Conservation (phyloP, 2,888 invertebrate genomes). For the Antheraea assamensis region DNA sequence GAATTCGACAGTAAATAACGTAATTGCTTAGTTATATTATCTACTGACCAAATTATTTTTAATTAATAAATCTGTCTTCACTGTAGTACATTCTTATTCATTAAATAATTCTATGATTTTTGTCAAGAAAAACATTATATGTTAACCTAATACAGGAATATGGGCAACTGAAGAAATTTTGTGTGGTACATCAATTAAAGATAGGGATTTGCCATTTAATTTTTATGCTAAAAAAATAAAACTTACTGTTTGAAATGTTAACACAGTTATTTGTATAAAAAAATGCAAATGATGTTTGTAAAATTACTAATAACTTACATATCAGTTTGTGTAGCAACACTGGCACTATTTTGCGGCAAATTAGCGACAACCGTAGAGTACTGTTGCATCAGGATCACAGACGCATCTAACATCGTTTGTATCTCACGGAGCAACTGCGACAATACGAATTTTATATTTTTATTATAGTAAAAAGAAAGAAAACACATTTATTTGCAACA, state of each 20-base stretch:
- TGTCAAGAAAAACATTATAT: too few species aligned
- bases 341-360: constrained; percentile 72
- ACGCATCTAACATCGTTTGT: constrained; percentile 95
- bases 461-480: neutral
- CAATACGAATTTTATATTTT: neutral
- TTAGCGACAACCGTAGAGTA: constrained; percentile 88
- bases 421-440: constrained; percentile 90
- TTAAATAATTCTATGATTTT: neutral
- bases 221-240: neutral
- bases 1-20: too few species aligned
- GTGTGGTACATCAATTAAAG: neutral
- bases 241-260: neutral
- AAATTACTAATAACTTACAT: constrained; percentile 44
- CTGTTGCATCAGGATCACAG: constrained; percentile 96
- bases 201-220: neutral
- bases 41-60: too few species aligned
- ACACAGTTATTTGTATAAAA: neutral
- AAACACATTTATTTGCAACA: too few species aligned
- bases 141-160: too few species aligned
- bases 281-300: neutral
- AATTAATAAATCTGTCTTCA: neutral
- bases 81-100: neutral
- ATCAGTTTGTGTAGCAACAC: constrained; percentile 72
- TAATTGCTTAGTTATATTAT: too few species aligned
- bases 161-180: neutral